phyloP scores from a whole-genome alignment of 2,113 vertebrate species.

The Phalacrocorax pelagicus region DNA sequence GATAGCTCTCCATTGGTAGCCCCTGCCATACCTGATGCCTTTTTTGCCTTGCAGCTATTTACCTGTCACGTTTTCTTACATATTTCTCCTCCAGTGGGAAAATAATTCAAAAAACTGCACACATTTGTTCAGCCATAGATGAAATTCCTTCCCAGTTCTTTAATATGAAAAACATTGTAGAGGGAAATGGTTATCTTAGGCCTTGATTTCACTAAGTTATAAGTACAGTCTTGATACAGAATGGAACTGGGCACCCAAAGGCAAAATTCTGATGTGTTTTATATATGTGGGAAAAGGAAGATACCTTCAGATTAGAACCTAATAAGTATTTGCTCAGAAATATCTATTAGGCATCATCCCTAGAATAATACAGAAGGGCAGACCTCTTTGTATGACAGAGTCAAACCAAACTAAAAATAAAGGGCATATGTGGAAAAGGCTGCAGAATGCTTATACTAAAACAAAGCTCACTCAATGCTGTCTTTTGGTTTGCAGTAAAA shows the following conservation, averaged over 20 bases:
- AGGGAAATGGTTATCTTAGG: background rate
- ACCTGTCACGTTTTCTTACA: background rate
- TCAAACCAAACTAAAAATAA: background rate
- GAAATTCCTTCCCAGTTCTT: background rate
- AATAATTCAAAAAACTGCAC: fast-evolving
- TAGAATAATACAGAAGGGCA: background rate
- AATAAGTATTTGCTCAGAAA: background rate
- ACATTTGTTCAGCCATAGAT: background rate
- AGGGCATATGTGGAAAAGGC: background rate
- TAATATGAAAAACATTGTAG: background rate
- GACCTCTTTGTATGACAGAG: background rate
- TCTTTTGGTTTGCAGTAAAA: background rate
- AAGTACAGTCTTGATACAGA: background rate
- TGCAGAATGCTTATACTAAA: background rate
- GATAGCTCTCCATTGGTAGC: background rate
- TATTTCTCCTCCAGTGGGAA: background rate
- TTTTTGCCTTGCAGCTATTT: background rate
- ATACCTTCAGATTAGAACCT: background rate
- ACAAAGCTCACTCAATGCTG: background rate
- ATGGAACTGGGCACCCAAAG: background rate
- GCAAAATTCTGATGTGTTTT: background rate
- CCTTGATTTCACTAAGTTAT: background rate
- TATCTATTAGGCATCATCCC: background rate
- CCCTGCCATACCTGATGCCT: background rate
- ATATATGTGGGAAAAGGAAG: background rate